A percentile compares a stretch with the other conserved stretches of the same genome.
Evolutionary conservation across 2,888 invertebrate genomes (phyloP).

Genomic region (Scrobipalpa costella): DNA sequence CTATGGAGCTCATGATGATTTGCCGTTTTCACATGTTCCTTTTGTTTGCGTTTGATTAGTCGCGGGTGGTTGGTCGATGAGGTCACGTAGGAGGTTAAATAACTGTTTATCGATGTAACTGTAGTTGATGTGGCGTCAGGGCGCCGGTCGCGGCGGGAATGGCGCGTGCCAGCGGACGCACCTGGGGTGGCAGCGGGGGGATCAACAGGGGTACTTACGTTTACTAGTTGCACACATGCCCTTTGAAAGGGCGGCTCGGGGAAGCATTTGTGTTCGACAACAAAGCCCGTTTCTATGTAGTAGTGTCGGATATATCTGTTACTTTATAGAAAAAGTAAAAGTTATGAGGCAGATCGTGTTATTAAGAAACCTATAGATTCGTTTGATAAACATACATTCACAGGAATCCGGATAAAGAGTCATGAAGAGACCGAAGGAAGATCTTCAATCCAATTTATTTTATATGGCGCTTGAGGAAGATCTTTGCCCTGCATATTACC

Average conservation of each 20-base stretch:
- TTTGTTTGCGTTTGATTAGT: slow-evolving; percentile 58
- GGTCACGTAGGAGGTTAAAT: slow-evolving; percentile 54
- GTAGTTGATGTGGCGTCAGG: slow-evolving; percentile 67
- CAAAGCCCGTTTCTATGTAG: slow-evolving; percentile 24
- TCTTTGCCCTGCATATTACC: no score
- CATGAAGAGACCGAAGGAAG: no score
- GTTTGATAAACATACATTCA: background rate
- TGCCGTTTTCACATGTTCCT: slow-evolving; percentile 67
- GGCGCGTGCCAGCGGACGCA: slow-evolving; percentile 78
- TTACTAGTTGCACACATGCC: slow-evolving; percentile 80
- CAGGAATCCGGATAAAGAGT: no score
- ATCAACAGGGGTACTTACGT: slow-evolving; percentile 79
- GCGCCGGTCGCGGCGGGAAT: slow-evolving; percentile 75
- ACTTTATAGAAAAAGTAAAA: slow-evolving; percentile 1
- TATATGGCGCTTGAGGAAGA: no score
- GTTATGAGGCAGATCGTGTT: background rate
- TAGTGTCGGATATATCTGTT: slow-evolving; percentile 16
- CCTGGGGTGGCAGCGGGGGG: slow-evolving; percentile 79
- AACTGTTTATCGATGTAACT: slow-evolving; percentile 45
- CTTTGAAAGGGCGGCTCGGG: slow-evolving; percentile 71
- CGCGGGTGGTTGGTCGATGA: slow-evolving; percentile 46
- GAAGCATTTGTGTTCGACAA: slow-evolving; percentile 53
- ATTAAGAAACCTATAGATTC: background rate
- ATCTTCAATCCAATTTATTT: no score
- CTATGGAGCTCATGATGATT: slow-evolving; percentile 79